Evolutionary conservation across 2,113 vertebrate genomes (phyloP), one percentile per base, ranked within the genome.

Genomic region (Aegypius monachus): DNA sequence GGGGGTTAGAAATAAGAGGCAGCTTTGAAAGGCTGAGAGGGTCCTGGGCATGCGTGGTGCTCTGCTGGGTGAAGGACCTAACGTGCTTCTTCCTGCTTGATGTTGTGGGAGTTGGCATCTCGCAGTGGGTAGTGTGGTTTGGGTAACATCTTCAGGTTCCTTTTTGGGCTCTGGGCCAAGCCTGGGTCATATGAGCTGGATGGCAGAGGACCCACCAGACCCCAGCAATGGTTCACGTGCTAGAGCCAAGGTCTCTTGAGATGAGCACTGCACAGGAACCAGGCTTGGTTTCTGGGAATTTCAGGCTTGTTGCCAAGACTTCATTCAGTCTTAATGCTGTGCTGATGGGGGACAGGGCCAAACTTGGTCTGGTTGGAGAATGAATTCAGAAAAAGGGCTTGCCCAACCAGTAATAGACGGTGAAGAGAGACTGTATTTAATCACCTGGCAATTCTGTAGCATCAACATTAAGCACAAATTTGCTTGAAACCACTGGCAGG

Each of bases 211-310:
- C 34, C 53, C 82, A 47, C 62, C 65, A 73, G 38, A 78, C 3
- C 47, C 42, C 11, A 40, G 32, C 0, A 10, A 45, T 2, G 19
- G 23, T 20, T 77, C 47, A n/a, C 0, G 0, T 71, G 70, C 47
- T 72, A 48, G 36, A 72, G 32, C n/a, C 38, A 45, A 32, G 45
- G 25, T 81, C 50, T 81, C 45, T 70, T 7, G 12, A n/a, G 47
- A 63, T 52, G 48, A 91, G 14, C 8, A 6, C 9, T 81, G 27
- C 2, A 5, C 16, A 31, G 75, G 12, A 91, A 31, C 26, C 42
- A 55, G 29, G 21, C 20, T 89, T 59, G 38, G 4, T 70, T 96
- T 84, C 50, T 86, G 42, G 48, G 78, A 45, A 67, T 82, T 79
- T 80, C 66, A 55, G 56, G 61, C 38, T 19, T 31, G 47, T 45